These are phyloP conservation scores for Papilio glaucus DNA, from an alignment of 1,140 invertebrate genomes.

Conservation along the genomic window DNA sequence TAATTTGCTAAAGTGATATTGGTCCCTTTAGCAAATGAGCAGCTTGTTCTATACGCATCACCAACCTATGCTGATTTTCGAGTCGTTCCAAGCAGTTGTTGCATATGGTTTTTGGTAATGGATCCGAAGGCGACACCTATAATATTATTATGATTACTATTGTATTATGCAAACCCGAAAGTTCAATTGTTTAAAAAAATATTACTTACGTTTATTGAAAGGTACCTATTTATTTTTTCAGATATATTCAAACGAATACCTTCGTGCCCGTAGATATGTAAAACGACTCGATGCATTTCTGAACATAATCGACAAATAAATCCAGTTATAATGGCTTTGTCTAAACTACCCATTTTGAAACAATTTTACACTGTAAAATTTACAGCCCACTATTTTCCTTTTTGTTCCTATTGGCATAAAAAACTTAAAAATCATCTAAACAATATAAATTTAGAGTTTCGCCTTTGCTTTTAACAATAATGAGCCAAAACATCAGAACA, in stretches of 20 bases:
- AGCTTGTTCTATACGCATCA: conserved; percentile 84
- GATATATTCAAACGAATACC: conserved; percentile 88
- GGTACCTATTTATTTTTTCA: conserved; percentile 90
- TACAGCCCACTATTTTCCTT: no score
- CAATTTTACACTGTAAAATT: not conserved
- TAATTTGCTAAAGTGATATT: no score
- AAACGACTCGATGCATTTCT: conserved; percentile 90
- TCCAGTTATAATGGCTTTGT: conserved; percentile 89
- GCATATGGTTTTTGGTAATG: conserved; percentile 89
- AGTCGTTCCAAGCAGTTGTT: conserved; percentile 87
- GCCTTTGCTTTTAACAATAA: conserved; percentile 25
- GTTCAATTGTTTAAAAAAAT: conserved; percentile 35
- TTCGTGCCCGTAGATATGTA: conserved; percentile 91
- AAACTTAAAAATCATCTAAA: conserved; percentile 6
- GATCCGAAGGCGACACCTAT: conserved; percentile 88
- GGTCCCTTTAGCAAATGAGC: conserved; percentile 71
- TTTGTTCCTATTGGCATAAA: no score
- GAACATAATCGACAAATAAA: conserved; percentile 91
- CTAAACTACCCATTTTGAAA: conserved; percentile 87
- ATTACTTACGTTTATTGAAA: conserved; percentile 88
- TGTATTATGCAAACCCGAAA: conserved; percentile 35
- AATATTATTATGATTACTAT: conserved; percentile 44
- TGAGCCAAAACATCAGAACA: not conserved
- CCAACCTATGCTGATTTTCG: conserved; percentile 87
- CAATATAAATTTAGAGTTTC: conserved; percentile 6